Percentiles rank a stretch among this genome's conserved stretches.
Evolutionary conservation across 2,113 vertebrate genomes (phyloP).

Genomic region (Suricata suricatta): DNA sequence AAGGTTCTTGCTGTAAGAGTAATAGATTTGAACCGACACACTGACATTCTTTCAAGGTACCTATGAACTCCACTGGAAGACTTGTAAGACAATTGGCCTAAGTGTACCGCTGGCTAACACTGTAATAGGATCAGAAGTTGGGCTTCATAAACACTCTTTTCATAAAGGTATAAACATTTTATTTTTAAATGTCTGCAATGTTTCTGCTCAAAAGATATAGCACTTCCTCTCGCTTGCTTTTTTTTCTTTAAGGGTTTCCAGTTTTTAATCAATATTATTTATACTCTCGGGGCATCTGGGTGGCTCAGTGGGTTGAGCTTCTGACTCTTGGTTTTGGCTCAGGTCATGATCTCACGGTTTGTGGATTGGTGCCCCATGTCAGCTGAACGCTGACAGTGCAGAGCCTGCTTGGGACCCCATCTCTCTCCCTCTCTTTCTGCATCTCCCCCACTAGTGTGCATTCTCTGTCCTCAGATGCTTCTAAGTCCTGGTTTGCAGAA

Average conservation of each 20-base stretch:
- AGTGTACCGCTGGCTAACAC: not conserved
- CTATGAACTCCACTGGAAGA: not conserved
- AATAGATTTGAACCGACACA: not conserved
- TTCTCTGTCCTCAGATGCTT: not conserved
- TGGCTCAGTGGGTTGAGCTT: not conserved
- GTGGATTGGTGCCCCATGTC: too few relatives aligned
- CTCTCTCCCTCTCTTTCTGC: not conserved
- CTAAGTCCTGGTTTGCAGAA: slow-evolving; percentile 29
- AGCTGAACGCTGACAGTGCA: too few relatives aligned
- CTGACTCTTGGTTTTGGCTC: not conserved
- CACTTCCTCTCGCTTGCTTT: not conserved
- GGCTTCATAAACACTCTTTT: not conserved
- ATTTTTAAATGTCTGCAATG: slow-evolving; percentile 31
- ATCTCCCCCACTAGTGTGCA: not conserved
- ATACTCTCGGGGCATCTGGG: not conserved
- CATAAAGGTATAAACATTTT: not conserved
- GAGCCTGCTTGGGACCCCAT: too few relatives aligned
- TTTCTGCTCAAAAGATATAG: not conserved
- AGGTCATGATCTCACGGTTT: not conserved
- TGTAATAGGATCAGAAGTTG: not conserved
- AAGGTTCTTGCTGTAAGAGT: not conserved
- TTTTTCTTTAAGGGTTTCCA: not conserved
- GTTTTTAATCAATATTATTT: not conserved
- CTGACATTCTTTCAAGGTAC: not conserved
- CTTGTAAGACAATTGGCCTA: not conserved